Percentiles rank a stretch among this genome's conserved stretches.
These are phyloP conservation scores for Oceanites oceanicus DNA, from an alignment of 2,113 vertebrate genomes.

Conservation along the genomic window DNA sequence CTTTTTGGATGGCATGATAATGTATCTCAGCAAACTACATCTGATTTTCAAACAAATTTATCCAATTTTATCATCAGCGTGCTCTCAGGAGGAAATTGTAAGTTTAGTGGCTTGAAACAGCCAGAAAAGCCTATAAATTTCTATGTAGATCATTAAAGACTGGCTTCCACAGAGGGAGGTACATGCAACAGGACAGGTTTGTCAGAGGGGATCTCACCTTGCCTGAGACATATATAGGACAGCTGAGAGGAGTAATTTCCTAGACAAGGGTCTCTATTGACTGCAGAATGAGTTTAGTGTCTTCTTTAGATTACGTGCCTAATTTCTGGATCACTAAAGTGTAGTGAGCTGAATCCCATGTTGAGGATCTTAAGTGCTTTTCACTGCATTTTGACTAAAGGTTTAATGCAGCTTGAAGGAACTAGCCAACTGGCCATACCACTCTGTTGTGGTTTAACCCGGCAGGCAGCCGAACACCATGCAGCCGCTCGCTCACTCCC, in stretches of 20 bases:
- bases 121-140: background rate
- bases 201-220: background rate
- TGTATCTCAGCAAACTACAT: background rate
- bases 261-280: background rate
- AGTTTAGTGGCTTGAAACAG: background rate
- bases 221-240: background rate
- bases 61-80: background rate
- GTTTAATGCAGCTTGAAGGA: background rate
- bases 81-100: background rate
- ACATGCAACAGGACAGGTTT: background rate
- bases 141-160: background rate
- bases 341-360: background rate
- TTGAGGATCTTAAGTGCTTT: background rate
- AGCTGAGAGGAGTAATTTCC: background rate
- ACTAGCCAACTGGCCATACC: background rate
- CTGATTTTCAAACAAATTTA: background rate
- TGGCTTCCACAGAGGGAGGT: background rate
- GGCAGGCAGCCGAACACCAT: too few relatives aligned
- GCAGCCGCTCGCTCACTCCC: too few relatives aligned
- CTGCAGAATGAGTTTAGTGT: background rate
- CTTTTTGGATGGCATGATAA: background rate
- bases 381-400: background rate
- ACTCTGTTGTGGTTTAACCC: too few relatives aligned
- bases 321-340: background rate
- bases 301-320: background rate